A percentile compares a stretch with the other conserved stretches of the same genome.
Evolutionary conservation across 2,888 invertebrate genomes (phyloP).

Genomic region (Cephus spinipes): DNA sequence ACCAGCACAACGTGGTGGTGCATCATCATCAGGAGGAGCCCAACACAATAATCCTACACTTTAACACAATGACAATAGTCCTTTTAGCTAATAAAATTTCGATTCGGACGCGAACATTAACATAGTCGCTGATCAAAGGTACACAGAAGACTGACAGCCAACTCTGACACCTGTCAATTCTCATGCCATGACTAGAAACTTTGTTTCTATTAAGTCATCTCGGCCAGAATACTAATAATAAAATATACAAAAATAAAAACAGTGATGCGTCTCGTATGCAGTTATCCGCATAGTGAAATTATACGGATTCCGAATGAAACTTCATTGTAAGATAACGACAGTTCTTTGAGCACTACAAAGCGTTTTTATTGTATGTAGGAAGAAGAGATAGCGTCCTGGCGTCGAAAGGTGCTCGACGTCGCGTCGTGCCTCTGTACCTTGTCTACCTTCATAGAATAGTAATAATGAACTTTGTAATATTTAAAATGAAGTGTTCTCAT

Average conservation of each 20-base stretch:
- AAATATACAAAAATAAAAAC: neutral
- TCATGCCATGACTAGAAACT: neutral
- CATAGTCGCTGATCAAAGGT: neutral
- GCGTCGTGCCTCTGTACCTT: conserved; percentile 35
- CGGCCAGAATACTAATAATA: neutral
- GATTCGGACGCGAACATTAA: neutral
- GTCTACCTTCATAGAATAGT: conserved; percentile 39
- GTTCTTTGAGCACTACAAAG: conserved; percentile 11
- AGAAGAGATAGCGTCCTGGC: neutral
- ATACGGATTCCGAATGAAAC: neutral
- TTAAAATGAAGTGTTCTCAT: conserved; percentile 3
- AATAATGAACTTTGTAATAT: conserved; percentile 41
- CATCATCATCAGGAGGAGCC: conserved; percentile 5
- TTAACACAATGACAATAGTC: conserved; percentile 13
- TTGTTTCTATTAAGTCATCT: neutral
- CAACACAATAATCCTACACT: conserved; percentile 15
- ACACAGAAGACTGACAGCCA: neutral
- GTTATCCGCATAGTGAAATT: neutral
- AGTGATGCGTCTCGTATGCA: neutral
- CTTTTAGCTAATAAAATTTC: conserved; percentile 1
- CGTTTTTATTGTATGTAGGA: conserved; percentile 33
- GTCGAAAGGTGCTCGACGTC: neutral
- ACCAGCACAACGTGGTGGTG: conserved; percentile 54
- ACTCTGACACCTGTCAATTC: neutral
- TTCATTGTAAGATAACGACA: neutral